Percentiles rank a stretch among this genome's conserved stretches.
These are phyloP conservation scores for Scaptomyza parva DNA, from an alignment of 2,888 invertebrate species.

Conservation along the genomic window DNA sequence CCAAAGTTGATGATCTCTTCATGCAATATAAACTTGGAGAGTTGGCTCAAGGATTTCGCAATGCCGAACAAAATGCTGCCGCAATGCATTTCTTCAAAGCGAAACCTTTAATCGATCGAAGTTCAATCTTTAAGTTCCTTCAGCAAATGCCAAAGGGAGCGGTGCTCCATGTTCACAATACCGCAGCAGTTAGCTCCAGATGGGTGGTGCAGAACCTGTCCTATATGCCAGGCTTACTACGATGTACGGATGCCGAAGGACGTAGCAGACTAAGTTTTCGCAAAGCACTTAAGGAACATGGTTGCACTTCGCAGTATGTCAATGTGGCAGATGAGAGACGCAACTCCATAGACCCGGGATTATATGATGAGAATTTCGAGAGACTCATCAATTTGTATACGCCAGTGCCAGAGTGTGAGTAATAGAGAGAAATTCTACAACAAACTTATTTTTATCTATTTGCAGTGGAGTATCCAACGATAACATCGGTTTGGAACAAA, in stretches of 20 bases:
- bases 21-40: conserved; percentile 81
- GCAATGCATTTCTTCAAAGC: conserved; percentile 86
- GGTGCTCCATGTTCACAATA: conserved; percentile 86
- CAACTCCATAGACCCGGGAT: conserved; percentile 82
- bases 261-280: conserved; percentile 70
- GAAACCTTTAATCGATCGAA: conserved; percentile 85
- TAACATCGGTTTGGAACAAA: conserved; percentile 85
- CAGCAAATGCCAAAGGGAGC: conserved; percentile 87
- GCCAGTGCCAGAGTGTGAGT: conserved; percentile 85
- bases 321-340: conserved; percentile 82
- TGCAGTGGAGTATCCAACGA: conserved; percentile 81
- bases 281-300: conserved; percentile 53
- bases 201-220: conserved; percentile 86
- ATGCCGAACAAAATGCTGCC: conserved; percentile 84
- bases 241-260: conserved; percentile 69
- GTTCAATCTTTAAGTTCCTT: conserved; percentile 86
- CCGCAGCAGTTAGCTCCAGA: conserved; percentile 85
- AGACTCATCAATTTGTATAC: conserved; percentile 87
- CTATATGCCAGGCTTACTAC: conserved; percentile 83
- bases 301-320: conserved; percentile 73
- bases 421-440: neutral
- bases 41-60: conserved; percentile 70
- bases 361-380: conserved; percentile 86
- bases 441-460: neutral
- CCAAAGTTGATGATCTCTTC: conserved; percentile 78